Evolutionary conservation across 2,888 invertebrate genomes (phyloP), one percentile per base, ranked within the genome.

Genomic region (Polylopha cassiicola): DNA sequence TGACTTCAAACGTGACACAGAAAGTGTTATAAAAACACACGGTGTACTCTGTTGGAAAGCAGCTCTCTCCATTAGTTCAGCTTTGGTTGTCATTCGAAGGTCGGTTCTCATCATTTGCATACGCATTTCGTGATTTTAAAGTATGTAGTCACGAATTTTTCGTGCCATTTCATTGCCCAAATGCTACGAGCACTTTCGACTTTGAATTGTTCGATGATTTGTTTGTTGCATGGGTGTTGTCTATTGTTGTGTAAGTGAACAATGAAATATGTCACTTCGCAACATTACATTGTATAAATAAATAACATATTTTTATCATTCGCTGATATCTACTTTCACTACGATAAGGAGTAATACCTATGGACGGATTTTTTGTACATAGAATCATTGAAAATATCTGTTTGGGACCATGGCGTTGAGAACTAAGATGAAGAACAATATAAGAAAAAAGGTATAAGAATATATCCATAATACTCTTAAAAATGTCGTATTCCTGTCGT

Each of bases 91-190:
- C 55, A 51, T 55, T 44, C 49, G 71, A 76, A 76, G 76, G 73
- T 71, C 70, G 66, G 60, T 68, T 73, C 68, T 58, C 70, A 72
- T 64, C 59, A 61, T 75, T 73, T 73, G 68, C 71, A 75, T 72
- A 61, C 50, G 51, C 47, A 54, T 57, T 58, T 65, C 62, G 58
- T 62, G 67, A 65, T 64, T 50, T 56, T 51, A 65, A 67, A 69
- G 58, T 57, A 51, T 65, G 45, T 38, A 55, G 70, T 74, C 73
- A 74, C 73, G 71, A 69, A 52, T 53, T 55, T 55, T 54, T 67
- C 63, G 67, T 67, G 64, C 50, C 55, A 65, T 61, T 57, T 61
- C 54, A 53, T 55, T 48, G 46, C 43, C 30, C 41, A 47, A 46
- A 61, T 51, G 49, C 54, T 44, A 34, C 29, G 11, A 14, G 29